phyloP scores from a whole-genome alignment of 2,797 vertebrate species.

The Phrynocephalus vlangalii region DNA sequence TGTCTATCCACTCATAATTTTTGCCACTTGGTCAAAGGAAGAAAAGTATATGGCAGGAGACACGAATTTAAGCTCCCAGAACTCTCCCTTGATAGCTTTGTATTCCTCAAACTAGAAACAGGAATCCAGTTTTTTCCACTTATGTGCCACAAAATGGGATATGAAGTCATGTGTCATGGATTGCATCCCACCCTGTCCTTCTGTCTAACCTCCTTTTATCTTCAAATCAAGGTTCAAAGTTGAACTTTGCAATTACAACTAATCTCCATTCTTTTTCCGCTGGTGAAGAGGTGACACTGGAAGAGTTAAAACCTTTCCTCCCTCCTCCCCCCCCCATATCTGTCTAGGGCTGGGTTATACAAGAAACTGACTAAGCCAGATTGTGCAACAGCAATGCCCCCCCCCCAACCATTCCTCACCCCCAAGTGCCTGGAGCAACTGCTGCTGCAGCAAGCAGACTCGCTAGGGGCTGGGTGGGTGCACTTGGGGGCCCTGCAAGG shows the following conservation, averaged over 20 bases:
- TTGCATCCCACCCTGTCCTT: not conserved
- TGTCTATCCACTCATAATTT: not conserved
- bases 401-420: not conserved
- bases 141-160: too few relatives aligned
- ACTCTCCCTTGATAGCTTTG: not conserved
- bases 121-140: not conserved
- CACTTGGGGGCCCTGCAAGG: constrained; percentile 27
- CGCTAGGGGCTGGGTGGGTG: constrained; percentile 26
- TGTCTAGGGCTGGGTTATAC: constrained; percentile 43
- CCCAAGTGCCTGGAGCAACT: constrained; percentile 20
- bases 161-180: not conserved
- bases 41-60: not conserved
- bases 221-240: not conserved
- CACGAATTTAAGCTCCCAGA: not conserved
- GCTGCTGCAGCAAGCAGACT: constrained; percentile 25
- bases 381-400: constrained; percentile 34
- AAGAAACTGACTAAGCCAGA: constrained; percentile 48
- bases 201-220: not conserved
- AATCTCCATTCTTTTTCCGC: not conserved
- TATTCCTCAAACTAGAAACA: not conserved
- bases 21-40: not conserved
- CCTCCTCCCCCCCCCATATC: constrained; percentile 20
- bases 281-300: not conserved
- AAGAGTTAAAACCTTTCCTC: constrained; percentile 27
- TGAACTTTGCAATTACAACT: too few relatives aligned